A percentile compares a stretch with the other conserved stretches of the same genome.
These are phyloP conservation scores for Sebastes matsubarae DNA, from an alignment of 2,797 vertebrate species.

Conservation along the genomic window DNA sequence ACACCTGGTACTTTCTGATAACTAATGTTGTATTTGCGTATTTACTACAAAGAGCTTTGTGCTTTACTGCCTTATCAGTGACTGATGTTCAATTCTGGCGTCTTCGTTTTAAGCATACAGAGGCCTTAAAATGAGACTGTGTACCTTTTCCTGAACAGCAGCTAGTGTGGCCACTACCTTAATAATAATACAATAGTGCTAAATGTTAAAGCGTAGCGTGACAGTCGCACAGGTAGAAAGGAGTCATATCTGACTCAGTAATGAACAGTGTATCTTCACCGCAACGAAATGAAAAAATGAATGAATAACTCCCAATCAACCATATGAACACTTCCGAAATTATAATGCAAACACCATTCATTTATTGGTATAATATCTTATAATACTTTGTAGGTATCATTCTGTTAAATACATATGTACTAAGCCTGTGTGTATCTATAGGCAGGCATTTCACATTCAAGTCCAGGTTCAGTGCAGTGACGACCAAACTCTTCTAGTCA, in stretches of 20 bases:
- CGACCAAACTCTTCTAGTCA: conserved; percentile 26
- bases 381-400: conserved; percentile 66
- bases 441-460: conserved; percentile 73
- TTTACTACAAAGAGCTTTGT: not conserved
- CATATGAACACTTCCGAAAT: conserved; percentile 1
- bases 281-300: not conserved
- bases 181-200: not conserved
- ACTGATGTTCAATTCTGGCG: not conserved
- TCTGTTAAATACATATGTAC: conserved; percentile 74
- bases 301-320: not conserved
- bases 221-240: not conserved
- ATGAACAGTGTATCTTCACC: not conserved
- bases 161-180: not conserved
- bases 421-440: conserved; percentile 61
- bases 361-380: conserved; percentile 74
- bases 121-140: not conserved
- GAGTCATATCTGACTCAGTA: not conserved
- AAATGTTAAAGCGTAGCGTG: rapidly evolving
- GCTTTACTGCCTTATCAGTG: not conserved
- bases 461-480: conserved; percentile 68
- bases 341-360: conserved; percentile 72
- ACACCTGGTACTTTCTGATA: not conserved
- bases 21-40: not conserved
- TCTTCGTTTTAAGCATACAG: not conserved
- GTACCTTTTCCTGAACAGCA: not conserved